Evolutionary conservation across 2,797 vertebrate species (phyloP).

Genomic region (Tenualosa ilisha): DNA sequence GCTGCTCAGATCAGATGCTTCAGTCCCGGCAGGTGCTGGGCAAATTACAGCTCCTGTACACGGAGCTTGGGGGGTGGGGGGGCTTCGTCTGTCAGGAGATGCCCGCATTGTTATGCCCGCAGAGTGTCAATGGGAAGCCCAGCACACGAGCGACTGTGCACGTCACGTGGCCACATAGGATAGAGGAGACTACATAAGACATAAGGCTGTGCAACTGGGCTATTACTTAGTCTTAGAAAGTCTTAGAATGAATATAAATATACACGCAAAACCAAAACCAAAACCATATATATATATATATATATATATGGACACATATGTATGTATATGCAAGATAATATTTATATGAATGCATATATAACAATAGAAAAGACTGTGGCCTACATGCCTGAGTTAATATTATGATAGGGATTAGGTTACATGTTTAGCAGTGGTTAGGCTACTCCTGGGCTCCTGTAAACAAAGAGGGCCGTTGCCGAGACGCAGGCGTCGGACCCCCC

Average conservation of each 20-base stretch:
- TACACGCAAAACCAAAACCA: no score
- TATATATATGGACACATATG: background rate
- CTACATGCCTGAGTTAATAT: slow-evolving; percentile 19
- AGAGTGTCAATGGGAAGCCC: background rate
- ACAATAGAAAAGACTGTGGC: slow-evolving; percentile 1
- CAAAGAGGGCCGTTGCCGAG: slow-evolving; percentile 39
- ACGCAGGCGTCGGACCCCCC: slow-evolving; percentile 42
- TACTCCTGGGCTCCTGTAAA: slow-evolving; percentile 22
- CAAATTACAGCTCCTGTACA: slow-evolving; percentile 60
- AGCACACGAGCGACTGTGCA: background rate
- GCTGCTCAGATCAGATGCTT: slow-evolving; percentile 60
- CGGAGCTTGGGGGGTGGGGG: background rate
- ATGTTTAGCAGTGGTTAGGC: slow-evolving; percentile 35
- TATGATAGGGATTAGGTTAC: slow-evolving; percentile 36
- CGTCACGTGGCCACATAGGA: background rate
- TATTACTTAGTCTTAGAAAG: background rate
- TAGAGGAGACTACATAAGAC: background rate
- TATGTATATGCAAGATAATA: background rate
- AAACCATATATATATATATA: no score
- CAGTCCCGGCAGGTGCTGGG: slow-evolving; percentile 73
- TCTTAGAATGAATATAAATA: background rate
- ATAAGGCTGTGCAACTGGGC: background rate
- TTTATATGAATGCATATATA: background rate
- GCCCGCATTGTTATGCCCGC: background rate
- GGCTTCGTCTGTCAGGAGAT: background rate